Evolutionary conservation across 1,140 invertebrate species (phyloP).

Genomic region (Aethina tumida): DNA sequence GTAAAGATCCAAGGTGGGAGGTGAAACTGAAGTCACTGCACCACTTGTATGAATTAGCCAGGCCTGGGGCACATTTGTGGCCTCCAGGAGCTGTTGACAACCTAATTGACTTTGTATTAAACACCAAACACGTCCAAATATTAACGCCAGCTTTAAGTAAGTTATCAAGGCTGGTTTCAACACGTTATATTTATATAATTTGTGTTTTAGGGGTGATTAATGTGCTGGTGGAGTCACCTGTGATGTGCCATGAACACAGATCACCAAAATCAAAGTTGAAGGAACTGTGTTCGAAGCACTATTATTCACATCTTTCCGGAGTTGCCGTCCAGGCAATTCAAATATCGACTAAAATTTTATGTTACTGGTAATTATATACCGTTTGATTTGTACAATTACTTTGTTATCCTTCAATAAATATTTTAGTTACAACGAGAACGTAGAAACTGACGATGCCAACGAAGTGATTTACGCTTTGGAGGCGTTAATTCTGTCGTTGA

Average conservation of each 20-base stretch:
- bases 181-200: constrained; percentile 8
- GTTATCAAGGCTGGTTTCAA: constrained; percentile 7
- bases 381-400: constrained; percentile 5
- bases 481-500: constrained; percentile 57
- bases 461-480: constrained; percentile 57
- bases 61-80: constrained; percentile 74
- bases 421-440: constrained; percentile 52
- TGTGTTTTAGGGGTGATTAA: constrained; percentile 32
- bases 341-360: constrained; percentile 54
- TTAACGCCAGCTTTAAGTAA: constrained; percentile 35
- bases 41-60: constrained; percentile 65
- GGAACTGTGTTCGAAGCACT: constrained; percentile 43
- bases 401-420: constrained; percentile 3
- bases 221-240: constrained; percentile 45
- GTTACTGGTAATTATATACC: constrained; percentile 45
- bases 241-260: constrained; percentile 43
- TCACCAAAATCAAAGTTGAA: constrained; percentile 42
- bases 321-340: constrained; percentile 59
- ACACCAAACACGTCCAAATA: constrained; percentile 24
- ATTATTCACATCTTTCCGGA: constrained; percentile 49
- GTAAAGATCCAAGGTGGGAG: constrained; percentile 52
- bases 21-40: constrained; percentile 67
- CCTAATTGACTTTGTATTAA: constrained; percentile 30
- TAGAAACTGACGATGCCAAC: constrained; percentile 50
- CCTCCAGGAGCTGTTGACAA: constrained; percentile 47